Conservation (phyloP, 2,113 vertebrate genomes). For the Phaethornis superciliosus region DNA sequence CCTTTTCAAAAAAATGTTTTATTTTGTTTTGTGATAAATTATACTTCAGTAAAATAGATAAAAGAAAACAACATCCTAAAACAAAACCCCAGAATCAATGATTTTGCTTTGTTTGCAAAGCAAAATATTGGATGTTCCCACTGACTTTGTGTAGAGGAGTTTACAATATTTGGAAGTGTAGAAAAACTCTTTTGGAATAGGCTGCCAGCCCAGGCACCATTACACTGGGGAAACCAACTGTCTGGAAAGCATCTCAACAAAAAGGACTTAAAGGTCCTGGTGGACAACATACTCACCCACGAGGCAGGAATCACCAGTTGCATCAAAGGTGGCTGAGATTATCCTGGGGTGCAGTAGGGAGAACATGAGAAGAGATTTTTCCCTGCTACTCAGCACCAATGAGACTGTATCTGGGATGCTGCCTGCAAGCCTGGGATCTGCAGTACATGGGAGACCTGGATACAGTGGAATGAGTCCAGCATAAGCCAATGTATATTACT, state of each 20-base stretch:
- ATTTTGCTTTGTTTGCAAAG: not conserved
- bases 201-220: not conserved
- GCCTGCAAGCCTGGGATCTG: not conserved
- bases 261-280: not conserved
- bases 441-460: not conserved
- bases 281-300: not conserved
- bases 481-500: not conserved
- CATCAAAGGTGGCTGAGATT: not conserved
- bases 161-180: not conserved
- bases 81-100: not conserved
- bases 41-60: not conserved
- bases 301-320: not conserved
- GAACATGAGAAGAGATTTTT: not conserved
- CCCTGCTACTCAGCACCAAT: fast-evolving
- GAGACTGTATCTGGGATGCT: not conserved
- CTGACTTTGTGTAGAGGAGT: not conserved
- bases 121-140: not conserved
- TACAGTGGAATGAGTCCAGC: fast-evolving
- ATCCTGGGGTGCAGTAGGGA: not conserved
- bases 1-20: not conserved
- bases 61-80: not conserved
- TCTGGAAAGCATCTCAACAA: not conserved
- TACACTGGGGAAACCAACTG: fast-evolving
- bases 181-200: not conserved
- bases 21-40: not conserved